These are phyloP conservation scores for Nycticebus coucang DNA, from an alignment of 2,113 vertebrate genomes.

Conservation along the genomic window DNA sequence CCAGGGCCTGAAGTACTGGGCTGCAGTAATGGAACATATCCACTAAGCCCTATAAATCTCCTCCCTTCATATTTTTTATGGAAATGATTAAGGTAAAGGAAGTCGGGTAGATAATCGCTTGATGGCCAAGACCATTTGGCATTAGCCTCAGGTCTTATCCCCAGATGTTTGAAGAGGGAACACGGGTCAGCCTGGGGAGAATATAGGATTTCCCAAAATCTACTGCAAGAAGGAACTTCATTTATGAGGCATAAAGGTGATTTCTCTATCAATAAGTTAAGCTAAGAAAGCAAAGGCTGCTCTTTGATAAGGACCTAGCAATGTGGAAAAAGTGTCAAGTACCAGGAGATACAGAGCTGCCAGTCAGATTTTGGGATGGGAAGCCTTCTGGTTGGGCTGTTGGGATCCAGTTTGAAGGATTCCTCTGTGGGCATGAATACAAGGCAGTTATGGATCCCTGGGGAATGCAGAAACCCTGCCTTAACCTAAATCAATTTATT, in stretches of 20 bases:
- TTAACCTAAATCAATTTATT: neutral
- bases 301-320: neutral
- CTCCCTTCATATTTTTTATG: slow-evolving; percentile 31
- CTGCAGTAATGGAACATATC: slow-evolving; percentile 36
- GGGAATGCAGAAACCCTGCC: neutral
- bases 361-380: neutral
- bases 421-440: neutral
- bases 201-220: slow-evolving; percentile 42
- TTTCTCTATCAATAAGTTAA: slow-evolving; percentile 43
- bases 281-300: neutral
- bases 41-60: slow-evolving; percentile 60
- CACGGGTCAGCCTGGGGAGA: slow-evolving; percentile 15
- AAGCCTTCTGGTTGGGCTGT: neutral
- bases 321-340: neutral
- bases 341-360: neutral
- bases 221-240: slow-evolving; percentile 57
- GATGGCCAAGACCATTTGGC: slow-evolving; percentile 25
- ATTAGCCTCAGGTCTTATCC: slow-evolving; percentile 54
- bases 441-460: neutral
- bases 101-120: slow-evolving; percentile 51
- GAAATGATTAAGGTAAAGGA: neutral
- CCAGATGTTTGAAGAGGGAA: slow-evolving; percentile 56
- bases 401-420: neutral
- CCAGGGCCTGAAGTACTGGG: neutral
- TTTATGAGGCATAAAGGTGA: slow-evolving; percentile 36